A percentile compares a stretch with the other conserved stretches of the same genome.
phyloP scores from a whole-genome alignment of 2,888 invertebrate species.

The Pollenia griseotomentosa region DNA sequence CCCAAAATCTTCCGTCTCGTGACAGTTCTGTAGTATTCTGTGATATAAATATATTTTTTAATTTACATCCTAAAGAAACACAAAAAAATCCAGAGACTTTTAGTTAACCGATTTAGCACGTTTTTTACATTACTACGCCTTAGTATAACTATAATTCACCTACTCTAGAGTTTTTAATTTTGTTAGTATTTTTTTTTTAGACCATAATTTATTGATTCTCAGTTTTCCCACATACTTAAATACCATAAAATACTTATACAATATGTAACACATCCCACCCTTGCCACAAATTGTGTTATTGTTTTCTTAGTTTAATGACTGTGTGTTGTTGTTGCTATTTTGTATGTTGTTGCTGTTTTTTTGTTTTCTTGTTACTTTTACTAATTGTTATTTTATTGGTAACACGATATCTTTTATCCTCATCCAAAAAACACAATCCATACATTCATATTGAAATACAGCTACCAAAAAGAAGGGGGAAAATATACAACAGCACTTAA shows the following conservation, averaged over 20 bases:
- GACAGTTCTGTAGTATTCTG: too few species aligned
- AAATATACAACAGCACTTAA: constrained; percentile 22
- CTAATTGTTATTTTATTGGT: constrained; percentile 79
- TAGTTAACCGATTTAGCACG: background rate
- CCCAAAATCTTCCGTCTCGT: too few species aligned
- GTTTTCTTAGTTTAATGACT: constrained; percentile 60
- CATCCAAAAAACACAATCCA: constrained; percentile 38
- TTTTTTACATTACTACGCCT: background rate
- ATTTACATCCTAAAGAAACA: too few species aligned
- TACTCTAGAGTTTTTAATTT: constrained; percentile 1
- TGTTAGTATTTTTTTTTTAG: background rate
- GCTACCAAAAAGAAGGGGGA: constrained; percentile 18
- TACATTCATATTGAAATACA: constrained; percentile 25
- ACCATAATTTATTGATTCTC: constrained; percentile 5
- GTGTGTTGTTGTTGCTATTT: constrained; percentile 30
- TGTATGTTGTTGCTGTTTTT: constrained; percentile 1
- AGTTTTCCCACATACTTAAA: constrained; percentile 23
- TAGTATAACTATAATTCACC: background rate
- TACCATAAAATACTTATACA: background rate
- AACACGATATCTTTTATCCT: constrained; percentile 75
- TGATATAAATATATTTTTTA: too few species aligned
- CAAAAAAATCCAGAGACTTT: too few species aligned
- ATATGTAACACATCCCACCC: constrained; percentile 16
- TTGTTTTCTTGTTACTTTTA: constrained; percentile 59
- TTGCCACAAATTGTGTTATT: constrained; percentile 50